These are phyloP conservation scores for Cavia aperea DNA, from an alignment of 2,113 vertebrate species.

Conservation along the genomic window DNA sequence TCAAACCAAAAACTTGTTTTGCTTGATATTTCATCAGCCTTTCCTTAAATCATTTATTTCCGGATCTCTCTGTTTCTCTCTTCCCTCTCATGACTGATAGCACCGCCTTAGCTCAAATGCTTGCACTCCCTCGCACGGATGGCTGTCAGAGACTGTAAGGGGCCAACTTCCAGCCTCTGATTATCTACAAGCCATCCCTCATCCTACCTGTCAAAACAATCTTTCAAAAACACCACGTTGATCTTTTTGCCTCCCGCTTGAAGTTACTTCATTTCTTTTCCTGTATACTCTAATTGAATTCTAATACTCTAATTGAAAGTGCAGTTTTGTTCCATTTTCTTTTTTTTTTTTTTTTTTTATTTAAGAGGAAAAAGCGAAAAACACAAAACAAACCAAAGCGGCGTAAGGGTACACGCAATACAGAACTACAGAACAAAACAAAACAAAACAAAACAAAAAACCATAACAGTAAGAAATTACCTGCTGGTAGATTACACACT, in stretches of 20 bases:
- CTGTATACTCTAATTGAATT: not conserved
- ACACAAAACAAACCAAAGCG: too few species aligned
- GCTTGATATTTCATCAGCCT: not conserved
- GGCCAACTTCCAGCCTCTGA: not conserved
- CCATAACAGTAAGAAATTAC: too few species aligned
- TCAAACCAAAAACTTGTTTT: not conserved
- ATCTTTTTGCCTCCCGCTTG: not conserved
- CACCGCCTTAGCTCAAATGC: not conserved
- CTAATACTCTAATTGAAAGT: not conserved
- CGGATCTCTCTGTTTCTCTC: not conserved
- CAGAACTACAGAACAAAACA: too few species aligned
- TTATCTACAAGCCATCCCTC: not conserved
- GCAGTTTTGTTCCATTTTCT: not conserved
- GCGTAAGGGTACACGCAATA: too few species aligned
- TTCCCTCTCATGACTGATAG: not conserved
- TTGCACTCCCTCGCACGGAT: not conserved
- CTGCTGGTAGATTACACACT: too few species aligned
- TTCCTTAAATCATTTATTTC: not conserved
- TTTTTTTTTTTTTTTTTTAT: too few species aligned
- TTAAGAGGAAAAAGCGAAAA: too few species aligned
- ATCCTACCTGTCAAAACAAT: not conserved
- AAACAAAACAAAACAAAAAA: too few species aligned
- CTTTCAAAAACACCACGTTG: not conserved
- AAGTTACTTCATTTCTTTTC: not conserved
- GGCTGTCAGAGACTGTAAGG: too few species aligned